Conservation (phyloP, 2,888 invertebrate genomes). For the Ectemnius continuus region DNA sequence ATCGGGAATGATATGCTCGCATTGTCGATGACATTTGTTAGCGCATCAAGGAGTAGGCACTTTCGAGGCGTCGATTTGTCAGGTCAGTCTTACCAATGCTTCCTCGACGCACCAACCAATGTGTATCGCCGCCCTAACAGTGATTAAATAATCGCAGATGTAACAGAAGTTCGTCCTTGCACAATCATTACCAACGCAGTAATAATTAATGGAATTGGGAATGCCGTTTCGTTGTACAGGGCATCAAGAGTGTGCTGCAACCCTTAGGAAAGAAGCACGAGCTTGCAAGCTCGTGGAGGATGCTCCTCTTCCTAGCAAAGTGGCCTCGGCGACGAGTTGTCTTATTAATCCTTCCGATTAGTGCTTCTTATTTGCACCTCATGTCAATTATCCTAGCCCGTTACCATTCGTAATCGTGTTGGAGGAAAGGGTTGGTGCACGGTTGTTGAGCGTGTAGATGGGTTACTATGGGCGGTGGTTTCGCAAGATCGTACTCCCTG, state of each 20-base stretch:
- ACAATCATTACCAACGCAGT: background rate
- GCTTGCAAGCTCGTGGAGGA: conserved; percentile 11
- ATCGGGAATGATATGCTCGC: background rate
- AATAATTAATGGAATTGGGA: background rate
- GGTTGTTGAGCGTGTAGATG: conserved; percentile 77
- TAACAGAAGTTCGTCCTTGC: background rate
- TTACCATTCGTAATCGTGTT: conserved; percentile 77
- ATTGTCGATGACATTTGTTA: background rate
- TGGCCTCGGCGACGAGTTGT: conserved; percentile 15
- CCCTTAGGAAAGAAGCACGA: background rate
- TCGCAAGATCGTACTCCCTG: conserved; percentile 67
- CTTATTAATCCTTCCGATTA: conserved; percentile 31
- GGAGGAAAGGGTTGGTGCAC: conserved; percentile 74
- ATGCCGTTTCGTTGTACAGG: background rate
- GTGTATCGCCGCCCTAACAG: background rate
- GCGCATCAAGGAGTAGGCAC: conserved; percentile 38
- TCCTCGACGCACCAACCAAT: conserved; percentile 15
- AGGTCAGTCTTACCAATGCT: conserved; percentile 35
- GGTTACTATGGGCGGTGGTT: conserved; percentile 70
- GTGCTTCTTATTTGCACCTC: conserved; percentile 23
- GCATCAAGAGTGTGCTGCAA: conserved; percentile 1
- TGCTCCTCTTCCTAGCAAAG: conserved; percentile 20
- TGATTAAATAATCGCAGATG: too few relatives aligned
- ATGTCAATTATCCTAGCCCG: conserved; percentile 46
- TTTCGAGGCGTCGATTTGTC: conserved; percentile 28